A percentile compares a stretch with the other conserved stretches of the same genome.
Conservation (phyloP, 1,140 invertebrate species). For the Colletes latitarsis region DNA sequence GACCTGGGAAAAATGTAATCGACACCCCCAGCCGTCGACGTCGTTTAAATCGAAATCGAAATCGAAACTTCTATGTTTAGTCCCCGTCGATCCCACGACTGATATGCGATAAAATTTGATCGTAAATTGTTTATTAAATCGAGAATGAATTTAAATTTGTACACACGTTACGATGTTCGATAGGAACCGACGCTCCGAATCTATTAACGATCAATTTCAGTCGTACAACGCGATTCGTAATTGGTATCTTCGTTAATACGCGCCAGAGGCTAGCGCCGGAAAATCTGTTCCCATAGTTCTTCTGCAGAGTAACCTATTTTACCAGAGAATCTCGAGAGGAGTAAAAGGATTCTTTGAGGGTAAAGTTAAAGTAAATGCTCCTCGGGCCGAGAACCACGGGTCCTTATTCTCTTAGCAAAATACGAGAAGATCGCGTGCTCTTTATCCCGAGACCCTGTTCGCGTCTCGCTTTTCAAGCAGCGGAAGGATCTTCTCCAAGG, state of each 20-base stretch:
- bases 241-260: too few relatives aligned
- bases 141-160: too few relatives aligned
- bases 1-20: neutral
- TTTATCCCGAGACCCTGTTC: neutral
- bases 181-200: too few relatives aligned
- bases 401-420: conserved; percentile 31
- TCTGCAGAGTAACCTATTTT: conserved; percentile 11
- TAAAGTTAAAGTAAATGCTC: conserved; percentile 24
- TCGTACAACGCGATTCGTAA: too few relatives aligned
- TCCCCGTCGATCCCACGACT: too few relatives aligned
- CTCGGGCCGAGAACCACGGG: neutral
- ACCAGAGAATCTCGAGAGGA: neutral
- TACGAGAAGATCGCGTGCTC: conserved; percentile 11
- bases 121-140: too few relatives aligned
- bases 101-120: too few relatives aligned
- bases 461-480: conserved; percentile 4
- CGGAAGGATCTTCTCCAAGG: neutral
- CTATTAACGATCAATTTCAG: too few relatives aligned
- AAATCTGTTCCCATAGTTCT: too few relatives aligned
- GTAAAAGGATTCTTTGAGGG: neutral
- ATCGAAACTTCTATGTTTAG: too few relatives aligned
- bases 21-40: neutral
- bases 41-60: neutral
- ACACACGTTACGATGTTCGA: too few relatives aligned
- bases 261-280: too few relatives aligned